Base-by-base conservation (phyloP, 2,797 vertebrate genomes). In the Triplophysa bombifrons region DNA sequence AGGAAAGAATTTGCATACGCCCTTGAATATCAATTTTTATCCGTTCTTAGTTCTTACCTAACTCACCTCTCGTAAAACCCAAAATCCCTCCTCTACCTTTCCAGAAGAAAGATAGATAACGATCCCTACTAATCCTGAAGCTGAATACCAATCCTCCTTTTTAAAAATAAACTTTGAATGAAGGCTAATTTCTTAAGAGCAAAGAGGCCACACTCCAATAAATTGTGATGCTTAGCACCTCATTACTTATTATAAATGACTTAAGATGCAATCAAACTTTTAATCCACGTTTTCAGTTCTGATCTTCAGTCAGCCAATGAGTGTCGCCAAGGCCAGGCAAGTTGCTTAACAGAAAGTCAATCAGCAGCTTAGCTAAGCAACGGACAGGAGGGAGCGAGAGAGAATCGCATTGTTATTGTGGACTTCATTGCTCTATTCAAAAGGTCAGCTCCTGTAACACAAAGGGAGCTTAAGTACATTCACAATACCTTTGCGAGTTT, bases 271-370 rank as follows among this genome's bases (percentile, higher is more conserved):
- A 98, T 98, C 96, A 90, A 86, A 89, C 64, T 68, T 90, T 96
- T 98, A 97, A 98, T 97, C 97, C 96, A 95, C 90, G 88, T 91
- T 92, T 96, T 88, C 82, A 91, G 87, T 90, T 93, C 94, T 95
- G 95, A 94, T 90, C 92, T 93, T 93, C 88, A 92, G 92, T 86
- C 76, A 84, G 74, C 38, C 67, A 72, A 69, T 51, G 61, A 74
- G 61, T 19, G 58, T 73, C 78, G 87, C 88, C 92, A 92, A 94
- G 84, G 93, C 90, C 92, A 94, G 94, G 94, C 95, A 96, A 97
- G 94, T 96, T 96, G 94, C 96, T 96, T 93, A 94, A 95, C 91
- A 94, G 94, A 95, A 96, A 96, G 95, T 97, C 96, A 96, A 98
- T 97, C 94, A 89, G 90, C 89, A 83, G 82, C 83, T 87, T 86